Conservation (phyloP, 2,797 vertebrate genomes). For the Schizopygopsis malacanthus region DNA sequence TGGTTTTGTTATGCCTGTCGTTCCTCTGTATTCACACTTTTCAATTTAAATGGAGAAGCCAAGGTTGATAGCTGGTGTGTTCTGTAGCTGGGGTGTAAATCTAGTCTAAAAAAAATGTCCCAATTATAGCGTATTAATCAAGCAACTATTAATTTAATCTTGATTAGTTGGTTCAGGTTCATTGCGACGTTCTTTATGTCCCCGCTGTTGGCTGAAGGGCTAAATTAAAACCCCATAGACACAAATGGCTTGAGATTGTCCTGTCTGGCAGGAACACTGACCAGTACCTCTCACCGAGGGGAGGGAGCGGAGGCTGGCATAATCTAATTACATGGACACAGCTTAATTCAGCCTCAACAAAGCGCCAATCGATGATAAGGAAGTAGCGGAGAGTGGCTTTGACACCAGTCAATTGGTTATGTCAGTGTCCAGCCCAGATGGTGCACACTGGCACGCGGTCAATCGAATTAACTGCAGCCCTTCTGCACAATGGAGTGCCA, state of each 20-base stretch:
- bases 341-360: constrained; percentile 61
- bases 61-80: neutral
- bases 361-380: constrained; percentile 61
- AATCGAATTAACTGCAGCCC: constrained; percentile 54
- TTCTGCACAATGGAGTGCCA: constrained; percentile 9
- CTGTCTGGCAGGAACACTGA: constrained; percentile 41
- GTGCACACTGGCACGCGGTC: constrained; percentile 50
- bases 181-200: neutral
- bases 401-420: constrained; percentile 64
- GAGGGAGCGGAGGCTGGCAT: constrained; percentile 49
- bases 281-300: constrained; percentile 28
- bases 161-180: constrained; percentile 5
- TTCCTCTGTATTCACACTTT: neutral
- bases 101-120: neutral
- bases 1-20: neutral
- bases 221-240: constrained; percentile 47
- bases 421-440: constrained; percentile 55
- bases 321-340: constrained; percentile 62
- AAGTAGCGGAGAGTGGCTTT: constrained; percentile 60
- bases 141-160: neutral
- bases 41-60: neutral
- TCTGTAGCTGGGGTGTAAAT: neutral
- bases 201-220: neutral
- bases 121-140: neutral
- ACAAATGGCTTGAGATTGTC: constrained; percentile 46